A percentile compares a stretch with the other conserved stretches of the same genome.
phyloP scores from a whole-genome alignment of 1,140 invertebrate genomes.

The Pogonus chalceus region DNA sequence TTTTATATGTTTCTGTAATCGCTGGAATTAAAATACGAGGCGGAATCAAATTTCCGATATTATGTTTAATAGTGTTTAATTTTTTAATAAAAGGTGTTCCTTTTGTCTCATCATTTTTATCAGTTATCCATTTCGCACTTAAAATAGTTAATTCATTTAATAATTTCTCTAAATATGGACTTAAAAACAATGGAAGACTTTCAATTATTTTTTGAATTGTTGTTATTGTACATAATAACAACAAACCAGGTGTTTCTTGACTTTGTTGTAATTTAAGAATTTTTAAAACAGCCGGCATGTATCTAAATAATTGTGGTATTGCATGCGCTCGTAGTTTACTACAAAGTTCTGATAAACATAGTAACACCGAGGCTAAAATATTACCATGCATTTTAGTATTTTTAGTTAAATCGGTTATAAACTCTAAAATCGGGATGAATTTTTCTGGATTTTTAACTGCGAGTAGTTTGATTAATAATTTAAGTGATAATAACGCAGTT shows the following conservation, averaged over 20 bases:
- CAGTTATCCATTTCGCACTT: conserved; percentile 37
- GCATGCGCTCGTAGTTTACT: conserved; percentile 61
- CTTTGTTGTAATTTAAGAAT: conserved; percentile 42
- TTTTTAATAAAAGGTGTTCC: conserved; percentile 44
- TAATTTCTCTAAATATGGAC: conserved; percentile 70
- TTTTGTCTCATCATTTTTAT: conserved; percentile 40
- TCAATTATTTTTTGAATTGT: conserved; percentile 72
- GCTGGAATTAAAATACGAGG: conserved; percentile 66
- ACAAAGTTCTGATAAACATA: conserved; percentile 74
- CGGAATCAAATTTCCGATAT: conserved; percentile 57
- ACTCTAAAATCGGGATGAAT: conserved; percentile 53
- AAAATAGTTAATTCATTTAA: conserved; percentile 52
- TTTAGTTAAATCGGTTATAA: conserved; percentile 49
- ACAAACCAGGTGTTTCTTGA: conserved; percentile 33
- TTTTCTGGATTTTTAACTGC: conserved; percentile 49
- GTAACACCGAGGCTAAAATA: conserved; percentile 59
- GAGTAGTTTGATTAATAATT: conserved; percentile 63
- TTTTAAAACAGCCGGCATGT: conserved; percentile 68
- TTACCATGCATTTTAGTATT: conserved; percentile 50
- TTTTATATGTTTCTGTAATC: conserved; percentile 53
- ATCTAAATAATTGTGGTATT: conserved; percentile 57
- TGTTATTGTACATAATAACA: conserved; percentile 45
- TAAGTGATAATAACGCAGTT: conserved; percentile 68
- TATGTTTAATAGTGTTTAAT: conserved; percentile 50
- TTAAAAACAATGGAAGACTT: conserved; percentile 67